Evolutionary conservation across 2,797 vertebrate species (phyloP), one percentile per base, ranked within the genome.

Genomic region (Megalops cyprinoides): DNA sequence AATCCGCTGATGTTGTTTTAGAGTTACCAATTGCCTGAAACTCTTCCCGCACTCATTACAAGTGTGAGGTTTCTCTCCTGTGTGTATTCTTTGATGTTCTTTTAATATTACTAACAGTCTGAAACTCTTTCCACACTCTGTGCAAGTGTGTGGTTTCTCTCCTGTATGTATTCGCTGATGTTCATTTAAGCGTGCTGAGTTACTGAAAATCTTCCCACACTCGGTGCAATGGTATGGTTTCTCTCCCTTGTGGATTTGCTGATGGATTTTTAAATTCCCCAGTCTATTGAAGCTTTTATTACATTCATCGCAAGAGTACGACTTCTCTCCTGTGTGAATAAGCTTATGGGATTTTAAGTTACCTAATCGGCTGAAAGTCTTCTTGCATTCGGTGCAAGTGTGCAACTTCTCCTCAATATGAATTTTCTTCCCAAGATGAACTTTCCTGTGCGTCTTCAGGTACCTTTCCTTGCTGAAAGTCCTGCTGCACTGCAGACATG

Each of bases 401-500:
- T 75, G n/a, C 5, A 28, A 25, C 51, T 75, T 75, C 74, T 44
- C 25, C 9, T 8, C 10, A 1, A 46, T 15, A 31, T 3, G 10
- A 34, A 37, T 42, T 28, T 51, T 71, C 44, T 69, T 46, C 34
- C 60, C 77, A 12, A 44, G 60, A 4, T 69, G 77, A 53, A 49
- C 49, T 37, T 51, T 79, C 62, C 28, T 34, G 65, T 71, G 62
- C 4, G 42, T 49, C 34, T 79, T 65, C 60, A 67, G 46, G 6
- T 46, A 62, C 31, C 48, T 49, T 48, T 67, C 65, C 25, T 65
- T 65, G 60, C 58, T 48, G 60, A 79, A 79, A 14, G 58, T 79
- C 60, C 44, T 49, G 31, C 49, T 44, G 48, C 58, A 79, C 28
- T 79, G 77, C 18, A 37, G 42, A 20, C 77, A 79, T 1, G 55